Evolutionary conservation across 2,113 vertebrate genomes (phyloP).

Genomic region (Channa argus): DNA sequence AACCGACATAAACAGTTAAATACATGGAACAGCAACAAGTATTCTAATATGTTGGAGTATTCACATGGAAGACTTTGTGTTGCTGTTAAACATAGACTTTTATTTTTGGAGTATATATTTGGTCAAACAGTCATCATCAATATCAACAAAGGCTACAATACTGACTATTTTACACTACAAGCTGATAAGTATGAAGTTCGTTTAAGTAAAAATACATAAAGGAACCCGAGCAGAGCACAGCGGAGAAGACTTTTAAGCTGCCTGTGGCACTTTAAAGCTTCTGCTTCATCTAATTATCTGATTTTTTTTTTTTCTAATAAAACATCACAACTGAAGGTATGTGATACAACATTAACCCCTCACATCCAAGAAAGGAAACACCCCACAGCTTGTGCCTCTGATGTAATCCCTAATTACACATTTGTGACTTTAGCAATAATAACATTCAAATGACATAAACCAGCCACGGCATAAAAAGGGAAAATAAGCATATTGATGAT

Average conservation of each 20-base stretch:
- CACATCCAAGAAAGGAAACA: slow-evolving; percentile 22
- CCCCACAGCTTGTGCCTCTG: slow-evolving; percentile 10
- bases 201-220: slow-evolving; percentile 49
- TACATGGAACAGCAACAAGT: not conserved
- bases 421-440: slow-evolving; percentile 7
- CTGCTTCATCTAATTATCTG: slow-evolving; percentile 14
- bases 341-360: slow-evolving; percentile 7
- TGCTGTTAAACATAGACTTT: slow-evolving; percentile 43
- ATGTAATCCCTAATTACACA: slow-evolving; percentile 24
- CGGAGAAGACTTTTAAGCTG: slow-evolving; percentile 22
- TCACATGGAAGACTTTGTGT: not conserved
- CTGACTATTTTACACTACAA: slow-evolving; percentile 44
- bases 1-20: no score
- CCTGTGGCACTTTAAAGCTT: slow-evolving; percentile 20
- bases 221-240: slow-evolving; percentile 23
- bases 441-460: slow-evolving; percentile 15
- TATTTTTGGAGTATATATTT: slow-evolving; percentile 57
- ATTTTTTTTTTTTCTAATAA: slow-evolving; percentile 10
- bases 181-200: slow-evolving; percentile 43
- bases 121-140: slow-evolving; percentile 46
- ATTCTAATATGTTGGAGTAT: not conserved
- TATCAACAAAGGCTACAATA: slow-evolving; percentile 46
- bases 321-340: slow-evolving; percentile 9
- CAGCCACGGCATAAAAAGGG: not conserved
- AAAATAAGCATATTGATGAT: slow-evolving; percentile 8